Evolutionary conservation across 2,888 invertebrate genomes (phyloP).

Genomic region (Choreutis nemorana): DNA sequence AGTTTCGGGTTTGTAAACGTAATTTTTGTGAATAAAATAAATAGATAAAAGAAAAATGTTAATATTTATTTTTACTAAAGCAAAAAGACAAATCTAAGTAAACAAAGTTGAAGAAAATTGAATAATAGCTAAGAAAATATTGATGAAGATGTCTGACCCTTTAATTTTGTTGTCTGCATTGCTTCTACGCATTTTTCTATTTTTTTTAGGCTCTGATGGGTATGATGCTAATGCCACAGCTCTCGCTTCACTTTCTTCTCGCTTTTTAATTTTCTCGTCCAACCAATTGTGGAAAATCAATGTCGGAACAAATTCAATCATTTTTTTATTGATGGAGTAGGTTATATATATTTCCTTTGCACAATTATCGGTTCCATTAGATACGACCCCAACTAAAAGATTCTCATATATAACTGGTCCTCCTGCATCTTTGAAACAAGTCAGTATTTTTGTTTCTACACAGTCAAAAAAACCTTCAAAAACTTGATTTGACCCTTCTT

Average conservation of each 20-base stretch:
- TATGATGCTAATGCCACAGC: conserved; percentile 24
- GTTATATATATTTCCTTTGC: conserved; percentile 34
- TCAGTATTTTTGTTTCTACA: conserved; percentile 41
- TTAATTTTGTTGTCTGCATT: too few relatives aligned
- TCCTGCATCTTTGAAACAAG: conserved; percentile 48
- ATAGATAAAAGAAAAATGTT: too few relatives aligned
- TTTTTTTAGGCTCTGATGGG: conserved; percentile 28
- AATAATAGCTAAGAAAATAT: too few relatives aligned
- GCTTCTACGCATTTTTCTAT: too few relatives aligned
- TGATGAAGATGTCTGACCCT: too few relatives aligned
- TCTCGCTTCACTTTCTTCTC: conserved; percentile 25
- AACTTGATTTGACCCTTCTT: conserved; percentile 14
- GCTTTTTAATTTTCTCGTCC: conserved; percentile 39
- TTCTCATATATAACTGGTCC: conserved; percentile 41
- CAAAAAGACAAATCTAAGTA: too few relatives aligned
- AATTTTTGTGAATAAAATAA: too few relatives aligned
- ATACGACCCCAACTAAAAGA: conserved; percentile 41
- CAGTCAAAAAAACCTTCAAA: conserved; percentile 40
- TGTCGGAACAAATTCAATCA: conserved; percentile 35
- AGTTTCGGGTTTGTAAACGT: too few relatives aligned
- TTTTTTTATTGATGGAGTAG: conserved; percentile 37
- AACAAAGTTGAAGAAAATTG: too few relatives aligned
- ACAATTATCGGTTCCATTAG: conserved; percentile 35
- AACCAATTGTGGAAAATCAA: conserved; percentile 46
- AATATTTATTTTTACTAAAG: too few relatives aligned